These are phyloP conservation scores for Pemphigus obesinymphae DNA, from an alignment of 1,140 invertebrate genomes.

Conservation along the genomic window DNA sequence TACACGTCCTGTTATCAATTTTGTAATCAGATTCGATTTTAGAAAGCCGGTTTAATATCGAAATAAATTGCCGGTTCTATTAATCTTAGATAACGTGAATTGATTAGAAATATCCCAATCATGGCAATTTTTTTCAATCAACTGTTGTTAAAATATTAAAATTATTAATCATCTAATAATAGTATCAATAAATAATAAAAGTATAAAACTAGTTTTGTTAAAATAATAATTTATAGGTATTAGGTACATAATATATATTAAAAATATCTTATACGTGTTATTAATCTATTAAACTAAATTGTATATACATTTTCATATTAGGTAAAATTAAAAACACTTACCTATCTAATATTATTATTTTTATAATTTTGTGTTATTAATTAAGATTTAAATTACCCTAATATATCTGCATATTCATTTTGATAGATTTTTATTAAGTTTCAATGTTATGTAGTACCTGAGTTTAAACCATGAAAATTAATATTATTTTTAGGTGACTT, in stretches of 20 bases:
- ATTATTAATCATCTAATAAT: neutral
- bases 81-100: neutral
- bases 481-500: neutral
- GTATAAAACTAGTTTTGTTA: neutral
- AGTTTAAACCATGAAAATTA: neutral
- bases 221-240: too few species aligned
- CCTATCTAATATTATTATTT: neutral
- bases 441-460: neutral
- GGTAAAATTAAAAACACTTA: neutral
- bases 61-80: neutral
- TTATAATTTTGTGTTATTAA: neutral
- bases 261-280: neutral
- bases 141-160: neutral
- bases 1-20: neutral
- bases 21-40: neutral
- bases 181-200: neutral
- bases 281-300: neutral
- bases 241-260: too few species aligned
- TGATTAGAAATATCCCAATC: neutral
- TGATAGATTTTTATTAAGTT: neutral
- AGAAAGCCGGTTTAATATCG: neutral
- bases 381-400: neutral
- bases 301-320: too few species aligned
- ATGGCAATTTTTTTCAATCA: neutral
- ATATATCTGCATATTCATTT: too few species aligned